Evolutionary conservation across 2,888 invertebrate genomes (phyloP).

Genomic region (Archaeoteleia sp.): DNA sequence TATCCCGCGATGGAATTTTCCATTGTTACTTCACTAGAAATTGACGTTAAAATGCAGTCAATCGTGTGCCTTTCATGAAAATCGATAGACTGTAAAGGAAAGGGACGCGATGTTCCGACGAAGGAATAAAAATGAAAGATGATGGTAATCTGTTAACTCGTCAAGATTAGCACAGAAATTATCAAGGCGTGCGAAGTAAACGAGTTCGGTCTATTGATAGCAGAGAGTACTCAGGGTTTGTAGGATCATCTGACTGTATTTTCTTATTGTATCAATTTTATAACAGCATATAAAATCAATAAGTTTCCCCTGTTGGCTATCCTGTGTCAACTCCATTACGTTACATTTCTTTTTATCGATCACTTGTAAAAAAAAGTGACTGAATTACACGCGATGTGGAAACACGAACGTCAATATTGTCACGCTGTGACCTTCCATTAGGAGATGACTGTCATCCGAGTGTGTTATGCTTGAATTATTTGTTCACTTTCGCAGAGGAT

Average conservation of each 20-base stretch:
- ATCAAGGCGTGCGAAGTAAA: too few species aligned
- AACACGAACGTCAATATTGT: slow-evolving; percentile 21
- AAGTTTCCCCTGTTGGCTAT: too few species aligned
- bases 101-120: slow-evolving; percentile 3
- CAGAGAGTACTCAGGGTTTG: too few species aligned
- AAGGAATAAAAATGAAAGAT: slow-evolving; percentile 66
- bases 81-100: slow-evolving; percentile 15
- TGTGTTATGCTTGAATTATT: slow-evolving; percentile 3
- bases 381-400: slow-evolving; percentile 28
- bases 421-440: slow-evolving; percentile 15
- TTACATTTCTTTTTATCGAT: slow-evolving; percentile 36
- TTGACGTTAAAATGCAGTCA: slow-evolving; percentile 26
- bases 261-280: too few species aligned
- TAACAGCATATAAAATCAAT: too few species aligned
- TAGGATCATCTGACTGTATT: too few species aligned
- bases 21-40: slow-evolving; percentile 23
- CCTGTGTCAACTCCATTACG: slow-evolving; percentile 14
- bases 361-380: slow-evolving; percentile 13
- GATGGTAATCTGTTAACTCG: slow-evolving; percentile 68
- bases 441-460: slow-evolving; percentile 14
- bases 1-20: slow-evolving; percentile 27
- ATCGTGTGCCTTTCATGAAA: slow-evolving; percentile 31
- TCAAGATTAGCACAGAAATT: too few species aligned
- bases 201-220: too few species aligned
- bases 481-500: too few species aligned